Conservation (phyloP, 2,797 vertebrate species). For the Paedocypris micromegethes region DNA sequence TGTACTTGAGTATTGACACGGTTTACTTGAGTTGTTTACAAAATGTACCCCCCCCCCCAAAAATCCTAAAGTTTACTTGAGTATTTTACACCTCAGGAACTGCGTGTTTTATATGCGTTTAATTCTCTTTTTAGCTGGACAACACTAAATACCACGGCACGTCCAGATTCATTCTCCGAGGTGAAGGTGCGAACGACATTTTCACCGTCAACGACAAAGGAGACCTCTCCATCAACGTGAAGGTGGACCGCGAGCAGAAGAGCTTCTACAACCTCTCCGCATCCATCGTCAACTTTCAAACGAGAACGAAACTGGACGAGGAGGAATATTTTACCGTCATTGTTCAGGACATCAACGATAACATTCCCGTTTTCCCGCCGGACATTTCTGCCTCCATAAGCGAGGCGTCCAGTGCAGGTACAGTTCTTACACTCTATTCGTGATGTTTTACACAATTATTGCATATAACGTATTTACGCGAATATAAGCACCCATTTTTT, state of each 20-base stretch:
- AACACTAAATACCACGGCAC: constrained; percentile 42
- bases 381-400: constrained; percentile 54
- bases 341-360: constrained; percentile 70
- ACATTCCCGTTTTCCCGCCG: constrained; percentile 59
- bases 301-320: constrained; percentile 47
- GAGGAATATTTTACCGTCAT: constrained; percentile 57
- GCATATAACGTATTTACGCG: too few relatives aligned
- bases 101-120: neutral
- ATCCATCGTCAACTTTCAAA: constrained; percentile 51
- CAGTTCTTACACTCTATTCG: neutral
- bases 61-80: too few relatives aligned
- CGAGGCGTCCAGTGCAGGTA: constrained; percentile 63
- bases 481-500: too few relatives aligned
- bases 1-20: too few relatives aligned
- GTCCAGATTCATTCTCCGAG: constrained; percentile 55
- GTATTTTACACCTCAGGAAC: too few relatives aligned
- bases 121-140: constrained; percentile 56
- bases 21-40: too few relatives aligned
- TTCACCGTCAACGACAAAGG: constrained; percentile 62
- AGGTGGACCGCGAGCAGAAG: constrained; percentile 68
- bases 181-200: constrained; percentile 64
- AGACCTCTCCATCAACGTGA: constrained; percentile 57
- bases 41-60: too few relatives aligned
- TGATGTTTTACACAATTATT: too few relatives aligned
- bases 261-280: constrained; percentile 58